phyloP scores from a whole-genome alignment of 1,140 invertebrate genomes.

The Brachionus asplanchnoidis region DNA sequence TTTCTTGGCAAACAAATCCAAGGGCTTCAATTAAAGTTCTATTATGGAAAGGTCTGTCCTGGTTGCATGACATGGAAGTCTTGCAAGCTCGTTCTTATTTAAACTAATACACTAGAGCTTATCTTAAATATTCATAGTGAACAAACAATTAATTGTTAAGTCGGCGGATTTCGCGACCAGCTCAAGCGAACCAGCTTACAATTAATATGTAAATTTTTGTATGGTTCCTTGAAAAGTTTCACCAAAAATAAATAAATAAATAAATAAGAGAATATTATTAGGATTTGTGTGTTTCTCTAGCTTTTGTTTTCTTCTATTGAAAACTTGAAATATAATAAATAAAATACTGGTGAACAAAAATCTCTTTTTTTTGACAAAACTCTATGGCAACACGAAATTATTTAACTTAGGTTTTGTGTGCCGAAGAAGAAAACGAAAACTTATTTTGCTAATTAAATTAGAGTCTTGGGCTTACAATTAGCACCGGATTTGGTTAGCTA shows the following conservation, averaged over 20 bases:
- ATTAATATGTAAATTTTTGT: background rate
- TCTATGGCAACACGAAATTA: conserved; percentile 23
- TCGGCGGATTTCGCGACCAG: background rate
- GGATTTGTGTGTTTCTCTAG: conserved; percentile 18
- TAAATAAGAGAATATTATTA: conserved; percentile 9
- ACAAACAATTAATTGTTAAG: background rate
- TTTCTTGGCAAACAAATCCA: background rate
- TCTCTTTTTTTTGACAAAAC: background rate
- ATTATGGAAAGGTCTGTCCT: background rate
- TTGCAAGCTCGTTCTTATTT: background rate
- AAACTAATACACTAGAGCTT: background rate
- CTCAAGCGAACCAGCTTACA: background rate
- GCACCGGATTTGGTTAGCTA: background rate
- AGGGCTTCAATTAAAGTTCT: background rate
- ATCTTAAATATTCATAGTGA: background rate
- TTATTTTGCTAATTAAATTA: background rate
- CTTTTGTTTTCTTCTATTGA: conserved; percentile 7
- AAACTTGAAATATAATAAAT: background rate
- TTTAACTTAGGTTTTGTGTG: background rate
- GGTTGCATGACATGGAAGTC: background rate
- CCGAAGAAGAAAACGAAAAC: background rate
- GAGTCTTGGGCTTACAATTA: background rate
- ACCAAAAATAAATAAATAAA: background rate
- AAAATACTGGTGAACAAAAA: background rate
- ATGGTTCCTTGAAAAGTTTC: conserved; percentile 18